Percentiles rank a stretch among this genome's conserved stretches.
Evolutionary conservation across 2,113 vertebrate species (phyloP).

Genomic region (Colinus virginianus): DNA sequence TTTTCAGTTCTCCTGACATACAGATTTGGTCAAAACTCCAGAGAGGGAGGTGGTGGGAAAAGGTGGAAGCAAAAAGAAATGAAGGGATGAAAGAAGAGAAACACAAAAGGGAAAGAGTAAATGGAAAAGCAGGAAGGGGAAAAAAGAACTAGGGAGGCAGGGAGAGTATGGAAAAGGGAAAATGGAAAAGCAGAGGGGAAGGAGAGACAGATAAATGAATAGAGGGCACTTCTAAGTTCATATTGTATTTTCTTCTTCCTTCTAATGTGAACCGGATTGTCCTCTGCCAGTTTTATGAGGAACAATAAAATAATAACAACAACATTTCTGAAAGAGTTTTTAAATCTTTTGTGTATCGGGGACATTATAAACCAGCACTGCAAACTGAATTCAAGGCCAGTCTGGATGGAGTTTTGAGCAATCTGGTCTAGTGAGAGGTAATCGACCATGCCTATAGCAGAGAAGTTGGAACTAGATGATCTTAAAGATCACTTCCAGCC

Average conservation of each 20-base stretch:
- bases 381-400: not conserved
- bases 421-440: no score
- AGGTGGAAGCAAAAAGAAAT: not conserved
- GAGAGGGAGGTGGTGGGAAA: not conserved
- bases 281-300: not conserved
- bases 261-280: not conserved
- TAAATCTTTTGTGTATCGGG: not conserved
- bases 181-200: not conserved
- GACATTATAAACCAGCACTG: not conserved
- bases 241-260: not conserved
- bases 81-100: not conserved
- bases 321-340: not conserved
- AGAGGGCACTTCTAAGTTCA: not conserved
- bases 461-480: no score
- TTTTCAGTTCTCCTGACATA: not conserved
- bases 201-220: not conserved
- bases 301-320: not conserved
- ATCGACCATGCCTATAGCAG: no score
- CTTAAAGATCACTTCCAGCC: no score
- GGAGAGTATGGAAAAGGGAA: not conserved
- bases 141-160: rapidly evolving
- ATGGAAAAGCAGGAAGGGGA: not conserved
- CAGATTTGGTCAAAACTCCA: not conserved
- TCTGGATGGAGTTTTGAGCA: no score
- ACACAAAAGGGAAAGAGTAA: no score